Conservation (phyloP, 2,888 invertebrate species). For the Calliphora vomitoria region DNA sequence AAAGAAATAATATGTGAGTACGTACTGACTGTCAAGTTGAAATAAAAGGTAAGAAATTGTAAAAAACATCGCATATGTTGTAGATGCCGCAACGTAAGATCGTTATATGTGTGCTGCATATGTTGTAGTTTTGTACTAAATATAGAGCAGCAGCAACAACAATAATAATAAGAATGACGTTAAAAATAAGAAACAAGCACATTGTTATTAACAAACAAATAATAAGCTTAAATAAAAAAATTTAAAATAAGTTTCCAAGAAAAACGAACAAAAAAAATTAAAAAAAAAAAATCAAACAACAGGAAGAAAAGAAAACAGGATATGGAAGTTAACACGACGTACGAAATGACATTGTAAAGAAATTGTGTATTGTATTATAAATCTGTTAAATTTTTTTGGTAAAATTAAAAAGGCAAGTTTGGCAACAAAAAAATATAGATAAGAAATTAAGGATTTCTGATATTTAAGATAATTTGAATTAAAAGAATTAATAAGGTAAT, state of each 20-base stretch:
- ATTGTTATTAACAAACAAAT: conserved; percentile 47
- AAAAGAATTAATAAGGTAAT: too few relatives aligned
- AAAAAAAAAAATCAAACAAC: neutral
- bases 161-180: conserved; percentile 1
- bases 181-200: conserved; percentile 16
- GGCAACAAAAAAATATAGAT: neutral
- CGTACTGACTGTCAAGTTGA: conserved; percentile 42
- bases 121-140: conserved; percentile 24
- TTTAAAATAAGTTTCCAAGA: neutral
- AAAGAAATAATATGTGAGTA: conserved; percentile 32
- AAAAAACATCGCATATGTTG: conserved; percentile 42
- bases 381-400: neutral
- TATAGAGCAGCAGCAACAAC: neutral
- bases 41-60: conserved; percentile 59
- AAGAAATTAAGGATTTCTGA: neutral
- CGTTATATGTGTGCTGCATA: neutral
- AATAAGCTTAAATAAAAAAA: conserved; percentile 28
- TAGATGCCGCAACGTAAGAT: neutral
- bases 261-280: neutral
- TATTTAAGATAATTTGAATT: neutral
- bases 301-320: conserved; percentile 20
- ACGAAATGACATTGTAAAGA: neutral
- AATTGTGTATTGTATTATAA: neutral
- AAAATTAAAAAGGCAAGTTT: neutral
- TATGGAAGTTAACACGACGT: conserved; percentile 2